Conservation (phyloP, 1,140 invertebrate species). For the Aporrectodea caliginosa region DNA sequence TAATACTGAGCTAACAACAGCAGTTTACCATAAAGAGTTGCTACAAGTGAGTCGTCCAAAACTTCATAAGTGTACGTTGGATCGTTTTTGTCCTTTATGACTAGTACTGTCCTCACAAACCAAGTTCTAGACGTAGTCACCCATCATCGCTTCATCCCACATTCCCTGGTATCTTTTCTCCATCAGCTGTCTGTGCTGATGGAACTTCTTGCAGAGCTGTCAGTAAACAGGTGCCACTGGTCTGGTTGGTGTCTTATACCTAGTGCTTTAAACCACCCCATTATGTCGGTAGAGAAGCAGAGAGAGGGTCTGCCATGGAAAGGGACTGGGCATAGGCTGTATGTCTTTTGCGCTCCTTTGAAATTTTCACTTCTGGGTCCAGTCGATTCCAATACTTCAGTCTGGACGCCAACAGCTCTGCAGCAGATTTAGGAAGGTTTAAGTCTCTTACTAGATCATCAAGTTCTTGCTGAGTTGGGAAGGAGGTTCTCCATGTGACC, state of each 20-base stretch:
- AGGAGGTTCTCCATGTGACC: constrained; percentile 16
- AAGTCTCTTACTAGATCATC: constrained; percentile 34
- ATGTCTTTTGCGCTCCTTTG: constrained; percentile 17
- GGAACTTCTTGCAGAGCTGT: background rate
- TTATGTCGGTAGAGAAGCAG: constrained; percentile 10
- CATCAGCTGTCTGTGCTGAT: no score
- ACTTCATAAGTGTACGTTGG: no score
- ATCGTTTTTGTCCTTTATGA: no score
- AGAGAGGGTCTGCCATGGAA: constrained; percentile 3
- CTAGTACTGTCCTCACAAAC: no score
- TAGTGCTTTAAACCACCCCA: constrained; percentile 9
- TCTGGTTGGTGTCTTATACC: background rate
- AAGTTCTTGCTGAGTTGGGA: constrained; percentile 28
- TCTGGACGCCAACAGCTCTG: constrained; percentile 33
- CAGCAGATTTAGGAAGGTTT: constrained; percentile 28
- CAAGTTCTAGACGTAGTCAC: no score
- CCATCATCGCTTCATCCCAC: no score
- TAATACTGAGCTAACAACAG: no score
- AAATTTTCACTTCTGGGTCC: constrained; percentile 26
- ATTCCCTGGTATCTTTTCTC: no score
- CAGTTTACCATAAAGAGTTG: no score
- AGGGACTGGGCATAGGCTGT: constrained; percentile 18
- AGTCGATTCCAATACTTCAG: constrained; percentile 30
- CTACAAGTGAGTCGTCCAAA: no score
- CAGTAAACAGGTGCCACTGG: constrained; percentile 14